Percentiles rank a stretch among this genome's conserved stretches.
Conservation (phyloP, 23 tunicate genomes). For the Clavelina lepadiformis region DNA sequence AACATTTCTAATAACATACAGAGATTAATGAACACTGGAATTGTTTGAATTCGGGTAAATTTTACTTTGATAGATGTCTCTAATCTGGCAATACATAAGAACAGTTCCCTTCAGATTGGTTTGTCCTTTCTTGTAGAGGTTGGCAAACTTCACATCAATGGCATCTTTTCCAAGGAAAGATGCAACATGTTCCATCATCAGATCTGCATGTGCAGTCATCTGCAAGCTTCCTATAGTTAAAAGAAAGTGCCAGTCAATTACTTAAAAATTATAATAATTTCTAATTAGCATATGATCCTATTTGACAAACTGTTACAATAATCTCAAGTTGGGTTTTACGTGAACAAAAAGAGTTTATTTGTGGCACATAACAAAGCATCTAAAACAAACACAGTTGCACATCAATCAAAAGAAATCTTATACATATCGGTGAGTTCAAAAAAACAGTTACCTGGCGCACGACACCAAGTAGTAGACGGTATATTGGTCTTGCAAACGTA, state of each 20-base stretch:
- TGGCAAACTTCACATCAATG: slow-evolving; percentile 33
- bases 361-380: too few relatives aligned
- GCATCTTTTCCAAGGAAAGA: slow-evolving; percentile 40
- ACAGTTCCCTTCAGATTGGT: slow-evolving; percentile 4
- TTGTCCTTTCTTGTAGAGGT: slow-evolving; percentile 53
- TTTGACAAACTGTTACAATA: too few relatives aligned
- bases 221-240: slow-evolving; percentile 40
- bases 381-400: background rate
- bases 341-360: too few relatives aligned
- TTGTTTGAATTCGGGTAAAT: too few relatives aligned
- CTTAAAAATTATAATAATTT: too few relatives aligned
- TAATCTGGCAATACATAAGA: slow-evolving; percentile 1
- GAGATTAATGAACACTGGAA: too few relatives aligned
- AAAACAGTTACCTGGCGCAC: slow-evolving; percentile 64
- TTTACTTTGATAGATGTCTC: slow-evolving; percentile 29
- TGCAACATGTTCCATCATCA: slow-evolving; percentile 48
- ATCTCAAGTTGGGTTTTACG: too few relatives aligned
- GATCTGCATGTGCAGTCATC: slow-evolving; percentile 44
- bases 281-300: too few relatives aligned
- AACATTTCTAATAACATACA: too few relatives aligned
- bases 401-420: too few relatives aligned
- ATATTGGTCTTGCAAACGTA: slow-evolving; percentile 47
- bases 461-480: slow-evolving; percentile 72
- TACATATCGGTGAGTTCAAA: too few relatives aligned
- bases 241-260: too few relatives aligned